phyloP scores from a whole-genome alignment of 2,888 invertebrate species.

The Apoderus coryli region DNA sequence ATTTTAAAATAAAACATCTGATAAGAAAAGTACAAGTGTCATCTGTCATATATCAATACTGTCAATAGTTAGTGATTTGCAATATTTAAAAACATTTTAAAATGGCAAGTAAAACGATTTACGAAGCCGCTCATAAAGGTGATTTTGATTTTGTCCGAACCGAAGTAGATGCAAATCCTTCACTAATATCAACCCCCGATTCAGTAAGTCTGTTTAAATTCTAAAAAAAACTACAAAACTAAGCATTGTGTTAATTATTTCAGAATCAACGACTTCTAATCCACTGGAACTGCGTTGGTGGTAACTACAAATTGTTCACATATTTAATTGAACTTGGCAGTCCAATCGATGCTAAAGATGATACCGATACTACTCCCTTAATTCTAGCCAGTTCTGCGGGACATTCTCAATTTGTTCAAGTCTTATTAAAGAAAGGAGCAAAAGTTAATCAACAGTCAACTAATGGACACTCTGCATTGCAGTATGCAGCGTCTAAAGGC shows the following conservation, averaged over 20 bases:
- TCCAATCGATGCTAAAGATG: conserved; percentile 56
- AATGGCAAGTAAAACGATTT: conserved; percentile 31
- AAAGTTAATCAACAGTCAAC: conserved; percentile 56
- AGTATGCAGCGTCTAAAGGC: conserved; percentile 78
- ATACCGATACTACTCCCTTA: conserved; percentile 62
- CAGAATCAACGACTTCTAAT: conserved; percentile 58
- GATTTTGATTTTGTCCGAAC: conserved; percentile 51
- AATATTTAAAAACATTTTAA: too few relatives aligned
- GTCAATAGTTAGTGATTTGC: too few relatives aligned
- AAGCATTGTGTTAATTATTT: conserved; percentile 18
- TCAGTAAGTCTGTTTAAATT: conserved; percentile 30
- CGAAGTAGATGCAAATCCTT: conserved; percentile 41
- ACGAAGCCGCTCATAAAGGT: conserved; percentile 58
- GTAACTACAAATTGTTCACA: conserved; percentile 57
- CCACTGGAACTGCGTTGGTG: conserved; percentile 70
- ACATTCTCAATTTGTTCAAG: conserved; percentile 47
- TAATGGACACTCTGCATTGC: conserved; percentile 66
- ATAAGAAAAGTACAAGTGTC: too few relatives aligned
- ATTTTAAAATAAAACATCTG: too few relatives aligned
- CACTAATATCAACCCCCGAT: conserved; percentile 35
- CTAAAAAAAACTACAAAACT: conserved; percentile 1
- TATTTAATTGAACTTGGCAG: conserved; percentile 51
- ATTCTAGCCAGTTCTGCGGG: conserved; percentile 72
- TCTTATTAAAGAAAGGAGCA: conserved; percentile 52
- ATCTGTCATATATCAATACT: too few relatives aligned